Base-by-base conservation (phyloP, 2,113 vertebrate species). In the Pyxicephalus adspersus region DNA sequence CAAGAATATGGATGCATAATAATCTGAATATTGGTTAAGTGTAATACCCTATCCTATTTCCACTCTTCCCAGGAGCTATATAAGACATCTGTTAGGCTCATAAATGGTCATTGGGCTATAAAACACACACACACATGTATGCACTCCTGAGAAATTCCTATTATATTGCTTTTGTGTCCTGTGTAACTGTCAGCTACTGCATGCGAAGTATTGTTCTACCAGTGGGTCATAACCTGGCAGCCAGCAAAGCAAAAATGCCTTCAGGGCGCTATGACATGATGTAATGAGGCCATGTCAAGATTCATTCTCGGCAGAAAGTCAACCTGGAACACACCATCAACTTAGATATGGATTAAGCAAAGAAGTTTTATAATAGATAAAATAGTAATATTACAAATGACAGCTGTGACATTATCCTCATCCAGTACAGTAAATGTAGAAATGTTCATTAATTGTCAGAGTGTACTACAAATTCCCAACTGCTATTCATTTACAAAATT, bases 271-370 rank as follows among this genome's bases (percentile, higher is more conserved):
- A 52, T 58, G 80, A 66, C 66, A 73, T 61, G 54, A 74, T 50
- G 6, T 73, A 85, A 84, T 57, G 71, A 83, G 22, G 64, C 7
- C 31, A 80, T 13, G 5, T 58, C 64, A 16, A 77, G 58, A 65
- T 13, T 72, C 77, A 7, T 70, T 83, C 57, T 84, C 71, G 17
- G 1, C 11, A 82, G 11, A 78, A 86, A 34, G 51, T 4, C 29
- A 85, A 2, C 23, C 52, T 38, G 68, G 83, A 89, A 84, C 83
- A 85, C 68, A 65, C 28, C 70, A 81, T 81, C 64, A 74, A n/a
- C 22, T 81, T 57, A 81, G 78, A 81, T 73, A 72, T 34, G 55
- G 75, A 81, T 81, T 75, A 81, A 26, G 55, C 28, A 52, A 45
- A 23, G 34, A 29, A 55, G 68, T 72, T 22, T 60, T 18, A 23